Evolutionary conservation across 2,797 vertebrate species (phyloP).

Genomic region (Xiphorhynchus erythropygius): DNA sequence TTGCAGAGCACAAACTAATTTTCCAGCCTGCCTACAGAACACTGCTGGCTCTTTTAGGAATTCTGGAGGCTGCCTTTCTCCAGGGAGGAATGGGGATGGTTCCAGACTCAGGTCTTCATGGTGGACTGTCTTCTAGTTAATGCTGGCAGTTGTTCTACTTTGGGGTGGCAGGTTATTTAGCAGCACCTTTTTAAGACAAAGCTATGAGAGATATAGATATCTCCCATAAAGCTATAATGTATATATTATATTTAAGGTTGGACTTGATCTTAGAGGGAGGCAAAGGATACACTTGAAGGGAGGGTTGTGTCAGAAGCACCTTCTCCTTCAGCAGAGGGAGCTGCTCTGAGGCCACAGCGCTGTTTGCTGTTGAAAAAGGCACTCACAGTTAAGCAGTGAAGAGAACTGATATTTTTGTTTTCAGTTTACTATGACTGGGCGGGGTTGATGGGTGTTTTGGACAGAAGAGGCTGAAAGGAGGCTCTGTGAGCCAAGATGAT

Average conservation of each 20-base stretch:
- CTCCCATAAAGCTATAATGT: background rate
- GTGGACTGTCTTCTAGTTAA: background rate
- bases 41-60: background rate
- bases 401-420: background rate
- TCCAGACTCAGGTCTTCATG: background rate
- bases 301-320: background rate
- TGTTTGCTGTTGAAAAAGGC: background rate
- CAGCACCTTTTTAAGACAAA: background rate
- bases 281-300: background rate
- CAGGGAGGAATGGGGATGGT: fast-evolving
- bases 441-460: conserved; percentile 11
- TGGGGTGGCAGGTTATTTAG: background rate
- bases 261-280: background rate
- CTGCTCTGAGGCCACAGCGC: fast-evolving
- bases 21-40: background rate
- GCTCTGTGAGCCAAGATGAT: conserved; percentile 15
- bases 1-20: conserved; percentile 12
- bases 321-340: background rate
- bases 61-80: background rate
- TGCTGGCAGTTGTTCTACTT: background rate
- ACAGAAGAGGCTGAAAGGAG: conserved; percentile 16
- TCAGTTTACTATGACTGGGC: background rate
- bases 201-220: too few species aligned
- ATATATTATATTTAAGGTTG: background rate
- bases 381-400: background rate